Conservation (phyloP, 2,113 vertebrate species). For the Sakesphorus luctuosus region DNA sequence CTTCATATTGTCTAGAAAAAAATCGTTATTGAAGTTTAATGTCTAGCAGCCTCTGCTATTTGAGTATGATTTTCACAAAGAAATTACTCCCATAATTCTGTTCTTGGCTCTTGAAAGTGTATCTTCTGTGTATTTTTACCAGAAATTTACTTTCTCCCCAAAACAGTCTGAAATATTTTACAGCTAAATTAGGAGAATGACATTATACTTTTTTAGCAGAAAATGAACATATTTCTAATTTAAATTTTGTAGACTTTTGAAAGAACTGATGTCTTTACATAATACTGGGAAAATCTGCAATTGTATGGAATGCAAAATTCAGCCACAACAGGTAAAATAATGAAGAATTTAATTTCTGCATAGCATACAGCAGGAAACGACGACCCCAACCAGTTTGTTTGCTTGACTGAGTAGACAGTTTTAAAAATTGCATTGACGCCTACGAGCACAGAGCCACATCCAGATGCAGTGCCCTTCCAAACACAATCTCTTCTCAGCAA, state of each 20-base stretch:
- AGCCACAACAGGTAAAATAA: background rate
- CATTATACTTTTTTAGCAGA: background rate
- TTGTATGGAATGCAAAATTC: background rate
- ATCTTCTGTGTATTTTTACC: background rate
- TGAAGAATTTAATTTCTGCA: background rate
- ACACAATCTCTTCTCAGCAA: slow-evolving; percentile 10
- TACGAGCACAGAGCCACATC: background rate
- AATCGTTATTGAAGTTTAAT: background rate
- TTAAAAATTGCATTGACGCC: background rate
- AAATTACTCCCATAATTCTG: background rate
- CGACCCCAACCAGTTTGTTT: background rate
- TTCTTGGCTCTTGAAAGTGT: background rate
- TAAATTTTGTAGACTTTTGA: background rate
- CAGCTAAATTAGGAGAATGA: background rate
- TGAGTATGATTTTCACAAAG: background rate
- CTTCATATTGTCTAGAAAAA: background rate
- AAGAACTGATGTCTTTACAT: background rate
- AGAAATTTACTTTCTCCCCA: background rate
- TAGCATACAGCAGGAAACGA: background rate
- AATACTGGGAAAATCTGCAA: background rate
- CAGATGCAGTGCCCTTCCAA: background rate
- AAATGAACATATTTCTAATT: background rate
- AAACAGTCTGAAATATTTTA: background rate
- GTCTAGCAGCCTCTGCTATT: background rate
- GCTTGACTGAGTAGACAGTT: background rate